Evolutionary conservation across 2,888 invertebrate species (phyloP), one percentile per base, ranked within the genome.

Genomic region (Caenorhabditis macrosperma): DNA sequence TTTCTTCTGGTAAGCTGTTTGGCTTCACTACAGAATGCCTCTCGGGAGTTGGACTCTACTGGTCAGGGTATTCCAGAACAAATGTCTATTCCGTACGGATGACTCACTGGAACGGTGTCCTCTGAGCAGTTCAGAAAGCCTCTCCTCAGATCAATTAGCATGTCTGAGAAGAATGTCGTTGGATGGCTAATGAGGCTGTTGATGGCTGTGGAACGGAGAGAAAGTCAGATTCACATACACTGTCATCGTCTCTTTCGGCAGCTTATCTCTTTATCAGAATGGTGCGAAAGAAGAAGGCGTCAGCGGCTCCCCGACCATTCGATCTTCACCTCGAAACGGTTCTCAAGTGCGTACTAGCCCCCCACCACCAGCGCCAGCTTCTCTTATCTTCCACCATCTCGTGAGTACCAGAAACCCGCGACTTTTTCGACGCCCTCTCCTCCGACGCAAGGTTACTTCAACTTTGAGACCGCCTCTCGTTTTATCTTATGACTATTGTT

Each of bases 371-470:
- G 50, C 60, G 52, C 44, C 35, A 54, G 71, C 71, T 71, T 71
- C 26, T 71, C 61, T 71, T 61, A 69, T 69, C 61, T 71, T 38
- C 60, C 46, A 57, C 54, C 60, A 54, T 61, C 71, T 71, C 22
- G 17, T 52, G 30, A n/a, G 33, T 64, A 67, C 68, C 68, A 68
- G 54, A 68, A 68, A 66, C 57, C 68, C 71, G 44, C 69, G 60
- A 54, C 55, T 71, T 64, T 74, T 74, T 74, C 74, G 64, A 74
- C 71, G 71, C 41, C 46, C 22, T 28, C 17, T 52, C 48, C 28
- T 38, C 28, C 28, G 44, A 38, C 50, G 63, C 76, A 76, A 76
- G 76, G 76, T 76, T 76, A 76, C 55, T 76, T 68, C 68, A 67
- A 67, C 60, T 61, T 67, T 76, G n/a, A n/a, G 44, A 44, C 48